A percentile compares a stretch with the other conserved stretches of the same genome.
Evolutionary conservation across 37 sponge, comb jelly and placozoan genomes (phyloP).

Genomic region (Crambe crambe): DNA sequence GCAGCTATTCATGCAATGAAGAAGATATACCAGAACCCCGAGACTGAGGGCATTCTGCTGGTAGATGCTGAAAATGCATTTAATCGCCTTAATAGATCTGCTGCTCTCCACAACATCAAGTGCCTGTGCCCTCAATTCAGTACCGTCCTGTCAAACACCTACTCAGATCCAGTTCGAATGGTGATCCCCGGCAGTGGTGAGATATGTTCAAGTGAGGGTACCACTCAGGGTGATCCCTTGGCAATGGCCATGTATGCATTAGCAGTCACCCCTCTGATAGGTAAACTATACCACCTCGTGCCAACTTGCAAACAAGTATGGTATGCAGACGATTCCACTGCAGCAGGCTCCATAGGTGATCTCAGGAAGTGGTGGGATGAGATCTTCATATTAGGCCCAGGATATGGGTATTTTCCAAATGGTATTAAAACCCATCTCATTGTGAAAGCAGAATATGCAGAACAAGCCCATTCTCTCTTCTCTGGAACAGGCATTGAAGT

Average conservation of each 20-base stretch:
- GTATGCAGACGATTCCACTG: constrained; percentile 64
- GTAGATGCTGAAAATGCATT: constrained; percentile 75
- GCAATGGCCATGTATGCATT: constrained; percentile 64
- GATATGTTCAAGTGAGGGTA: too few relatives aligned
- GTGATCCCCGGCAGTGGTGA: constrained; percentile 23
- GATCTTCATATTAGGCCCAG: too few relatives aligned
- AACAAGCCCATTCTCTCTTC: too few relatives aligned
- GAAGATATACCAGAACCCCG: too few relatives aligned
- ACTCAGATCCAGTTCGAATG: constrained; percentile 14
- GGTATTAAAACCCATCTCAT: too few relatives aligned
- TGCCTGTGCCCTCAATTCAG: constrained; percentile 33
- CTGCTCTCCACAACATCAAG: constrained; percentile 50
- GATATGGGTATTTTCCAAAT: too few relatives aligned
- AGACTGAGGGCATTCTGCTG: too few relatives aligned
- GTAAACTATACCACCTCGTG: not conserved
- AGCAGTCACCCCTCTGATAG: constrained; percentile 38
- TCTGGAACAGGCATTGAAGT: too few relatives aligned
- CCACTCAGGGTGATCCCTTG: constrained; percentile 49
- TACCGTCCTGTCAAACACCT: constrained; percentile 30
- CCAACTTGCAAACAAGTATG: constrained; percentile 55
- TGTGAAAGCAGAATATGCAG: too few relatives aligned
- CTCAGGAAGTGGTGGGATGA: too few relatives aligned
- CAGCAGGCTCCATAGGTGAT: too few relatives aligned
- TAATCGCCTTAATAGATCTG: constrained; percentile 45
- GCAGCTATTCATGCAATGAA: too few relatives aligned